Conservation (phyloP, 37 sponge, comb jelly and placozoan species). For the Cliona cf. orientalis region DNA sequence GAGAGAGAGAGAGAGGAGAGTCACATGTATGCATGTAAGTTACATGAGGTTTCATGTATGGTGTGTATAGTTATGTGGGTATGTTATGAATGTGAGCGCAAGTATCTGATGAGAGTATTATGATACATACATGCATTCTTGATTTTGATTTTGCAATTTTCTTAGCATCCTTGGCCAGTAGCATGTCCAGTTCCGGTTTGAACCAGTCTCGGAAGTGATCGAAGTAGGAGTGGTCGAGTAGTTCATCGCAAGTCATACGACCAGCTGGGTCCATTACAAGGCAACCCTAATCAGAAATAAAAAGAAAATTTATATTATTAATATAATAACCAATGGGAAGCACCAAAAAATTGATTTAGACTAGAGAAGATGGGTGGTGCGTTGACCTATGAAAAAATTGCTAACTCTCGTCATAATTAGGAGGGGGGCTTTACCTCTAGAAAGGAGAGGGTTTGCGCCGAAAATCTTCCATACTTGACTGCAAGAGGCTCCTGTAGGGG, state of each 20-base stretch:
- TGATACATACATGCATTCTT: constrained; percentile 42
- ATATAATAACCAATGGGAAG: not conserved
- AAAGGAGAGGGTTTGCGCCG: constrained; percentile 73
- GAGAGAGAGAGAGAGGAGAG: not conserved
- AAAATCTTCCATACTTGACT: constrained; percentile 58
- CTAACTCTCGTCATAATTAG: not conserved
- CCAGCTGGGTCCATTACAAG: constrained; percentile 90
- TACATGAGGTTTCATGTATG: not conserved
- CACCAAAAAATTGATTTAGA: not conserved
- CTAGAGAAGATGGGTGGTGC: too few relatives aligned
- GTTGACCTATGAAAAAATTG: not conserved
- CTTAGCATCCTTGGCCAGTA: constrained; percentile 77
- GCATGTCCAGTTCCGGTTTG: constrained; percentile 88
- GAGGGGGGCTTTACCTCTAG: constrained; percentile 65
- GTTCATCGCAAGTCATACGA: constrained; percentile 88
- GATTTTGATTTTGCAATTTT: constrained; percentile 77
- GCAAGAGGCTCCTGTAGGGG: constrained; percentile 71
- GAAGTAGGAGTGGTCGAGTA: constrained; percentile 93
- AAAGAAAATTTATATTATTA: constrained; percentile 1
- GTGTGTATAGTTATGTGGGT: not conserved
- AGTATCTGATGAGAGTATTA: not conserved
- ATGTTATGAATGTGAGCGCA: not conserved
- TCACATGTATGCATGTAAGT: not conserved
- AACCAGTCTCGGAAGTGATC: constrained; percentile 95
- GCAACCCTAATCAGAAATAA: constrained; percentile 61